Evolutionary conservation across 2,888 invertebrate genomes (phyloP), one percentile per base, ranked within the genome.

Genomic region (Drosophila colorata): DNA sequence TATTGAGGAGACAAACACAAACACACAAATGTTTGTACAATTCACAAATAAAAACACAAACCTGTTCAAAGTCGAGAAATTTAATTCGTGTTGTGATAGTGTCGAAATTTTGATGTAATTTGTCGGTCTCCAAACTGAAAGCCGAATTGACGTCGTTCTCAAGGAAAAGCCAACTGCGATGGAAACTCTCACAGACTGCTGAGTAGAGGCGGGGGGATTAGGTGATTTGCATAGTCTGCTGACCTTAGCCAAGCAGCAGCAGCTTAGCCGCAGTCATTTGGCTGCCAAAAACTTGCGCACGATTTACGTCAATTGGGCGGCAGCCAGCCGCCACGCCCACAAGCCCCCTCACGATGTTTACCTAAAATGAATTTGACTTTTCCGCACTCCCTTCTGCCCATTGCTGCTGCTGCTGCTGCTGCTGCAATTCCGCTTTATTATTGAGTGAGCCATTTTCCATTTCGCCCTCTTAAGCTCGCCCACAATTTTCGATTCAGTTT

Each of bases 231-330:
- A 23, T 40, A 63, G 80, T 84, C 87, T 88, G 83, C 76, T 88
- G 88, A 81, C 83, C 84, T 79, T 79, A 86, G 61, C 49, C 68
- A 60, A 41, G 55, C 33, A 74, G 69, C 60, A 20, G 55, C 41
- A 58, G 70, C 66, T 68, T 67, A 78, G 80, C 77, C 87, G 80
- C 87, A 83, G 67, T 70, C 84, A 59, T 69, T 80, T 82, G 66
- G 78, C 60, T 74, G 89, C 89, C 89, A 87, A 81, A 77, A 78
- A 60, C 66, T 80, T 80, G 89, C 48, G 68, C 78, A 88, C 83
- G 85, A 83, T 78, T 83, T 80, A 88, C 83, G 85, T 88, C 78
- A 72, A 84, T 87, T 83, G 89, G 82, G 87, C 69, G 65, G 74
- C 66, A 69, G 88, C 88, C 88, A 83, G 74, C 46, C 48, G 66